A percentile compares a stretch with the other conserved stretches of the same genome.
Conservation (phyloP, 2,888 invertebrate species). For the Dorcus hopei region DNA sequence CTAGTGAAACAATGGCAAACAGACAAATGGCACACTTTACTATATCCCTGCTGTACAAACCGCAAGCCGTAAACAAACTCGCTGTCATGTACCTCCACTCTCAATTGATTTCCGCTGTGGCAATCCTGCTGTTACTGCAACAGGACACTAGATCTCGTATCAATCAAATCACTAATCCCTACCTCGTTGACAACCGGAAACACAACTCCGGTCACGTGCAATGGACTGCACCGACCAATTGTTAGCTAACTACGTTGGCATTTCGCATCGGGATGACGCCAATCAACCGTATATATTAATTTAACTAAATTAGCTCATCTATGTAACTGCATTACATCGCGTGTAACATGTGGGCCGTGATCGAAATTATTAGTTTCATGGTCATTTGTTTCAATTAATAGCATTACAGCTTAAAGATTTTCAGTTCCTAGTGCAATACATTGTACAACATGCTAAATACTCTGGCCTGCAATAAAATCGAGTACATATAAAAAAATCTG, state of each 20-base stretch:
- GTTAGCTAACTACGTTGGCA: constrained; percentile 6
- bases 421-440: too few species aligned
- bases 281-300: constrained; percentile 4
- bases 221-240: constrained; percentile 1
- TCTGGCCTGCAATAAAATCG: too few species aligned
- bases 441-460: too few species aligned
- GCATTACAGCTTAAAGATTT: too few species aligned
- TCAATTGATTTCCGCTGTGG: constrained; percentile 36
- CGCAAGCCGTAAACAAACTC: constrained; percentile 30
- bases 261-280: constrained; percentile 8
- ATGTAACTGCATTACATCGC: background rate
- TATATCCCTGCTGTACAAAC: background rate
- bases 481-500: too few species aligned
- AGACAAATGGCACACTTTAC: constrained; percentile 3
- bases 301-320: constrained; percentile 3
- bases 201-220: constrained; percentile 20
- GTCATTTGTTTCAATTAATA: too few species aligned
- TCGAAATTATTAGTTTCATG: too few species aligned
- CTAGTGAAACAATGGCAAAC: background rate
- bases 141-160: constrained; percentile 26
- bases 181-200: constrained; percentile 34
- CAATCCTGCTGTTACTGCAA: constrained; percentile 21
- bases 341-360: too few species aligned
- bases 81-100: constrained; percentile 31
- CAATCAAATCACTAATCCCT: constrained; percentile 30